Evolutionary conservation across 1,140 invertebrate species (phyloP), one percentile per base, ranked within the genome.

Genomic region (Pemphigus obesinymphae): DNA sequence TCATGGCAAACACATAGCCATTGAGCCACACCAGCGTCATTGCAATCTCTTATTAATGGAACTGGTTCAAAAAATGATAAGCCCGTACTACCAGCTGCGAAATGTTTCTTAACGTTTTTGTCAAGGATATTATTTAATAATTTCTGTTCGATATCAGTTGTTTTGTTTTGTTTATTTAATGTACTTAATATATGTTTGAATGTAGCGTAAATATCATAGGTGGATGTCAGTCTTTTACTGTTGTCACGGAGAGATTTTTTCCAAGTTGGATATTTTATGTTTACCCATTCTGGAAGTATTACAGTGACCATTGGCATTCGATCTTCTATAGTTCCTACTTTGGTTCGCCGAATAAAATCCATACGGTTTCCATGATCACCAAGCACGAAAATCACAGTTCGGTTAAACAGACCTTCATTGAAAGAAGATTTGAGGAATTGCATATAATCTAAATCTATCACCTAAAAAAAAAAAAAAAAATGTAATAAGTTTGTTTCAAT

Each of bases 291-390:
- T 0, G 93, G 92, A 13, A 92, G 84, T 6, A 89, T 85, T 0
- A 93, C 37, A 84, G 89, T 92, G 45, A 92, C 86, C 83, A 92
- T 91, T 2, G 93, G 93, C 48, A 94, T 86, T 82, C 91, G 88
- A 83, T 92, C 92, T 85, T 94, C 93, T 11, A 93, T 85, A 82
- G 90, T 89, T 0, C 93, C 89, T 82, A 89, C 89, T 84, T 90
- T 90, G 0, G 92, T 92, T 73, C 89, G 86, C 3, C 91, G 86
- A 83, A 93, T 91, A 0, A 85, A 84, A 17, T 92, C 92, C 88
- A 91, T 93, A n/a, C 90, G 83, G 82, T 89, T 88, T 8, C 89
- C 89, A 83, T 90, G 89, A 85, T 90, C 89, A 72, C 88, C 88
- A 84, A 90, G 86, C 0, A 90, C 34, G 10, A 90, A 85, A 6